A percentile compares a stretch with the other conserved stretches of the same genome.
Conservation (phyloP, 92 coral and sea anemone genomes). For the Porites evermanni region DNA sequence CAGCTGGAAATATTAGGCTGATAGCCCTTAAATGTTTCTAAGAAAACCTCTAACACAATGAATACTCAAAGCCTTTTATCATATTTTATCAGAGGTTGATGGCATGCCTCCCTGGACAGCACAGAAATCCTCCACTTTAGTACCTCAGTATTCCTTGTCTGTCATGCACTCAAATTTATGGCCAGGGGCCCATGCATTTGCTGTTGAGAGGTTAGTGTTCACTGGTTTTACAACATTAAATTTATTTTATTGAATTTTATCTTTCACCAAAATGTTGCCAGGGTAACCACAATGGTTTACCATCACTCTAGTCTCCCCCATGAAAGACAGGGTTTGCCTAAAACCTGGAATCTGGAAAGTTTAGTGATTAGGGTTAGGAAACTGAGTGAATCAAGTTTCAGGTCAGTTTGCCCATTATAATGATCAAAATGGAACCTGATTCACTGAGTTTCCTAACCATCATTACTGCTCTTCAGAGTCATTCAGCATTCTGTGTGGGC, state of each 20-base stretch:
- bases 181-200: constrained; percentile 99
- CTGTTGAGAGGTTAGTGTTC: constrained; percentile 84
- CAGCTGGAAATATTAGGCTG: too few species aligned
- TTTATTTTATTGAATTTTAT: not conserved
- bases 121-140: constrained; percentile 81
- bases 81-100: constrained; percentile 80
- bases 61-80: not conserved
- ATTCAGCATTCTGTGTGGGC: too few species aligned
- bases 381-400: too few species aligned
- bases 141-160: constrained; percentile 92
- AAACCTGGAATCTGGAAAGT: too few species aligned
- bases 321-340: too few species aligned
- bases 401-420: too few species aligned
- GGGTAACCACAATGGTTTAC: too few species aligned
- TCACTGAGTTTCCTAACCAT: too few species aligned
- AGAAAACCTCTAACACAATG: not conserved
- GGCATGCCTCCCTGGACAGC: constrained; percentile 96
- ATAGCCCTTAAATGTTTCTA: not conserved
- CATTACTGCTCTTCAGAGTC: too few species aligned
- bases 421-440: too few species aligned
- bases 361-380: too few species aligned
- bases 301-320: too few species aligned
- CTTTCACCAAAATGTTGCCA: not conserved
- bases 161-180: constrained; percentile 94
- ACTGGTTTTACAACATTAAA: not conserved